These are phyloP conservation scores for Mythimna ferrago DNA, from an alignment of 2,888 invertebrate species.

Conservation along the genomic window DNA sequence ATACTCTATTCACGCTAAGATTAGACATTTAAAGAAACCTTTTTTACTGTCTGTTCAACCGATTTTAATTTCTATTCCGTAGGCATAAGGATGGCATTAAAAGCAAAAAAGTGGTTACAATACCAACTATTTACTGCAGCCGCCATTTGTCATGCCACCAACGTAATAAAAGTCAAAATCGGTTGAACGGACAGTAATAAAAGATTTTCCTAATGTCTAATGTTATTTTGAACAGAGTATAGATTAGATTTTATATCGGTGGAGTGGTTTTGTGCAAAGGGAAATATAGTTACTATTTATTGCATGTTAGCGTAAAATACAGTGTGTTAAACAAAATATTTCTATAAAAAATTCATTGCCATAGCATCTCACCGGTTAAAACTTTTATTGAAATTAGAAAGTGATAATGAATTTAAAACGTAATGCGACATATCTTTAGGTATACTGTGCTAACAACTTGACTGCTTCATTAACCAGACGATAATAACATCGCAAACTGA, in stretches of 20 bases:
- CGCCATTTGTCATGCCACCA: too few relatives aligned
- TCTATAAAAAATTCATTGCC: neutral
- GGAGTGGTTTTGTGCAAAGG: conserved; percentile 1
- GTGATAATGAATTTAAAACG: conserved; percentile 34
- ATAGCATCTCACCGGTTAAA: neutral
- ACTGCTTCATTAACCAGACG: conserved; percentile 59
- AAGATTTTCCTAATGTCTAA: too few relatives aligned
- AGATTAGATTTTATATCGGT: conserved; percentile 9
- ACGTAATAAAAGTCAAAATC: too few relatives aligned
- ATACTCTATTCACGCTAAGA: too few relatives aligned
- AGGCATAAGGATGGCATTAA: too few relatives aligned
- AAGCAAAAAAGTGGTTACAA: too few relatives aligned
- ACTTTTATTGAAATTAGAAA: neutral
- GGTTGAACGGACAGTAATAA: too few relatives aligned
- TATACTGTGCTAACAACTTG: conserved; percentile 52
- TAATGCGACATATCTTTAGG: conserved; percentile 72
- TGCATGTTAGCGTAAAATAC: neutral
- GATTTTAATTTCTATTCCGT: too few relatives aligned
- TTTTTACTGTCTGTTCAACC: too few relatives aligned
- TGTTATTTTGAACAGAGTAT: too few relatives aligned
- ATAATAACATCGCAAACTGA: conserved; percentile 34
- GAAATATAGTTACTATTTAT: neutral
- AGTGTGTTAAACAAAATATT: neutral
- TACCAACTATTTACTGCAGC: too few relatives aligned
- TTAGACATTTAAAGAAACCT: too few relatives aligned